phyloP scores from a whole-genome alignment of 1,140 invertebrate genomes.

The Prorops nasuta region DNA sequence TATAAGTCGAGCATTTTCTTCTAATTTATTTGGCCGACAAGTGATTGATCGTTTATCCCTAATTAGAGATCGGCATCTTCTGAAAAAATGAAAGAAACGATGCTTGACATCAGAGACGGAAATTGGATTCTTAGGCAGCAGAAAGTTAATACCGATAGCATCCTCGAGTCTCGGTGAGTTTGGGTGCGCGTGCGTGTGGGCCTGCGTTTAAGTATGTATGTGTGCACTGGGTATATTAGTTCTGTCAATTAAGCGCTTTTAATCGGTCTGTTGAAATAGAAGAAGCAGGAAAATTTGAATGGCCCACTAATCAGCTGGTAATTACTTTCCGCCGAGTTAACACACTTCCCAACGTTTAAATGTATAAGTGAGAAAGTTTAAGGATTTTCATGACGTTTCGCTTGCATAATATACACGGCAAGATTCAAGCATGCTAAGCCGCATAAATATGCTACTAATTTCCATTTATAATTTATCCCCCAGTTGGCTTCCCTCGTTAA shows the following conservation, averaged over 20 bases:
- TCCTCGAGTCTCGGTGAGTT: too few relatives aligned
- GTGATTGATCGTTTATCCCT: slow-evolving; percentile 34
- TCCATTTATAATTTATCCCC: slow-evolving; percentile 12
- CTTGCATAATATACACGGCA: too few relatives aligned
- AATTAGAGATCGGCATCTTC: slow-evolving; percentile 27
- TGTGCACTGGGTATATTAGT: too few relatives aligned
- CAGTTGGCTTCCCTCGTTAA: slow-evolving; percentile 12
- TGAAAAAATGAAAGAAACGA: slow-evolving; percentile 37
- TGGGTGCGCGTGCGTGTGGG: too few relatives aligned
- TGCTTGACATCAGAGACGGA: slow-evolving; percentile 36
- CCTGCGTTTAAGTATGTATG: too few relatives aligned
- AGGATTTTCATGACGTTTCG: too few relatives aligned
- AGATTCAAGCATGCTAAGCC: too few relatives aligned
- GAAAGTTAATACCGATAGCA: neutral
- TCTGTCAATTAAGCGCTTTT: too few relatives aligned
- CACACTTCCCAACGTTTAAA: too few relatives aligned
- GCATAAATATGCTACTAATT: slow-evolving; percentile 18
- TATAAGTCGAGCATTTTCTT: slow-evolving; percentile 10
- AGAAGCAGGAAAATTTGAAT: slow-evolving; percentile 19
- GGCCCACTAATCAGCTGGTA: too few relatives aligned
- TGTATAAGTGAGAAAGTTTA: too few relatives aligned
- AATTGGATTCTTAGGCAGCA: slow-evolving; percentile 25
- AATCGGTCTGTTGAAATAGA: too few relatives aligned
- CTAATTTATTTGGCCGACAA: slow-evolving; percentile 19
- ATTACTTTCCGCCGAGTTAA: slow-evolving; percentile 14